A percentile compares a stretch with the other conserved stretches of the same genome.
These are phyloP conservation scores for Tokudaia muenninki DNA, from an alignment of 2,797 vertebrate genomes.

Conservation along the genomic window DNA sequence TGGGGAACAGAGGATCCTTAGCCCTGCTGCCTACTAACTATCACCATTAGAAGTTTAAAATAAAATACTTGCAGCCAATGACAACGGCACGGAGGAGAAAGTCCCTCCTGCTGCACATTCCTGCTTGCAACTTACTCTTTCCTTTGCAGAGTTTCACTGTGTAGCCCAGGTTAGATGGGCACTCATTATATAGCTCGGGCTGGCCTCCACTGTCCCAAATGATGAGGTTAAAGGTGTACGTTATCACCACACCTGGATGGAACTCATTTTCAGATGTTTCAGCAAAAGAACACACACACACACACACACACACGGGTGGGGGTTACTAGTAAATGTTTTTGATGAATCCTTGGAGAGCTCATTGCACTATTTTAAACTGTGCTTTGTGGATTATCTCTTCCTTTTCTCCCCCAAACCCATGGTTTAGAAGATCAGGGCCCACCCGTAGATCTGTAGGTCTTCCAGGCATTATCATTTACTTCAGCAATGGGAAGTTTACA, in stretches of 20 bases:
- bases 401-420: not conserved
- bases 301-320: not conserved
- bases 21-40: not conserved
- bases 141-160: not conserved
- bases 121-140: not conserved
- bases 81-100: not conserved
- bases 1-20: not conserved
- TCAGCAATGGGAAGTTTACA: not conserved
- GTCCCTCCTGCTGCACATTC: not conserved
- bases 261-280: constrained; percentile 12
- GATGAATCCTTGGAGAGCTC: not conserved
- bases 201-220: not conserved
- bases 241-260: not conserved
- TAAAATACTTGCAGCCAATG: not conserved
- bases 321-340: not conserved
- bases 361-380: not conserved
- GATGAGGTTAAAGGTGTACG: not conserved
- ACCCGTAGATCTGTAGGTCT: not conserved
- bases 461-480: not conserved
- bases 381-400: not conserved
- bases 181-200: not conserved
- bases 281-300: not conserved
- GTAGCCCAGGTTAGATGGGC: not conserved
- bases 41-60: constrained; percentile 8
- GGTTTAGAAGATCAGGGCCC: not conserved